Conservation (phyloP, 1,140 invertebrate genomes). For the Atta cephalotes region DNA sequence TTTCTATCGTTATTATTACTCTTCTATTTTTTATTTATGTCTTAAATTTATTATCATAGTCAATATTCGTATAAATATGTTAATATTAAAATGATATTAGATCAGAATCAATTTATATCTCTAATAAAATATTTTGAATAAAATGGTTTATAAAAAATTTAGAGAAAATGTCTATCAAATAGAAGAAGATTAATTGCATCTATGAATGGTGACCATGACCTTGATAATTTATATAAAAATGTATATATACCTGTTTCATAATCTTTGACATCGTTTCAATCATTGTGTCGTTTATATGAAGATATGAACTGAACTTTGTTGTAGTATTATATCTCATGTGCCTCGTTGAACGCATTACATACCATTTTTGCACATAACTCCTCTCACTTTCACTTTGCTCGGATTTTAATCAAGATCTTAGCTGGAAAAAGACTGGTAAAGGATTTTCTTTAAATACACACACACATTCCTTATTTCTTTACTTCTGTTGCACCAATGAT, state of each 20-base stretch:
- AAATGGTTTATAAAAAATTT: not conserved
- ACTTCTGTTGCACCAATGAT: not conserved
- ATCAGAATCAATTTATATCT: not conserved
- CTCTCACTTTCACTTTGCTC: constrained; percentile 81
- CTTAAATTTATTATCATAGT: no score
- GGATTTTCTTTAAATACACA: constrained; percentile 36
- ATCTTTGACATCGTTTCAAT: not conserved
- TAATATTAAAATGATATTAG: no score
- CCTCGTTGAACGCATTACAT: constrained; percentile 60
- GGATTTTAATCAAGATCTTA: constrained; percentile 51
- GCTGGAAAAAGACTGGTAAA: constrained; percentile 11
- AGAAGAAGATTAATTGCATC: not conserved
- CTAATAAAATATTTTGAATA: not conserved
- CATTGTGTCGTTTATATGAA: not conserved
- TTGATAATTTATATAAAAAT: constrained; percentile 11
- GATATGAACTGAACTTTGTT: not conserved
- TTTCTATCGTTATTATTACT: no score
- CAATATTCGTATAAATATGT: no score
- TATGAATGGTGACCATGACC: not conserved
- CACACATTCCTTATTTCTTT: not conserved
- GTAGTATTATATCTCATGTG: not conserved
- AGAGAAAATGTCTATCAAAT: not conserved
- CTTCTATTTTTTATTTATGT: no score
- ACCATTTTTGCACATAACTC: constrained; percentile 73
- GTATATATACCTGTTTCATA: not conserved